Base-by-base conservation (phyloP, 1,140 invertebrate species). In the Monomorium pharaonis region DNA sequence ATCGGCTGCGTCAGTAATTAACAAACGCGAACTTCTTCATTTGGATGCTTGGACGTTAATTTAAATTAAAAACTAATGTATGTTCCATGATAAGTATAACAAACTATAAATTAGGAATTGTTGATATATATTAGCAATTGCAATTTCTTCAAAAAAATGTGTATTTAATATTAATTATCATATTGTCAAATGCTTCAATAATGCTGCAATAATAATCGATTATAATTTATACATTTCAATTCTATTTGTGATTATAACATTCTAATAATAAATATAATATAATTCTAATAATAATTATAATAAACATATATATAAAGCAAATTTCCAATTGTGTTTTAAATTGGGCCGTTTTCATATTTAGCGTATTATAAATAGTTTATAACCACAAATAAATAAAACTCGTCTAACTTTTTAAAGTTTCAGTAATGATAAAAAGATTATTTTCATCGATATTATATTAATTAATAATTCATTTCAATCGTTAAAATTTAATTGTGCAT, bases 1-100 rank as follows among this genome's bases (percentile, higher is more conserved):
- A 88, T 88, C 86, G 89, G 62, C 77, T 75, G 70, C 89, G 56
- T 10, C 27, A 56, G 56, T 88, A 85, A 90, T 90, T 88, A 88
- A 90, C 89, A 84, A 47, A 90, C 69, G 89, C 88, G 54, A 84
- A 49, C 47, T 76, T 67, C 51, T 67, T 87, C 62, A 72, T 51
- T 75, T 51, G 56, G 74, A n/a, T 58, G 42, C 33, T 27, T 27
- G 58, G 37, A n/a, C n/a, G 5, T 83, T 72, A 83, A 69, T 80
- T 80, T 10, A 58, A 37, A 37, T 60, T 27, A 72, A 58, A 42
- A 83, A 58, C 18, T 37, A 81, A 81, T 60, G 60, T 27, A 58
- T 37, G 42, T 33, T 58, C 5, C 30, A 24, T 51, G 49, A 33
- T 10, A 70, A 70, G 7, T 7, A 14, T 7, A 24, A 81, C 42